Base-by-base conservation (phyloP, 1,140 invertebrate genomes). In the Drosophila melanica region DNA sequence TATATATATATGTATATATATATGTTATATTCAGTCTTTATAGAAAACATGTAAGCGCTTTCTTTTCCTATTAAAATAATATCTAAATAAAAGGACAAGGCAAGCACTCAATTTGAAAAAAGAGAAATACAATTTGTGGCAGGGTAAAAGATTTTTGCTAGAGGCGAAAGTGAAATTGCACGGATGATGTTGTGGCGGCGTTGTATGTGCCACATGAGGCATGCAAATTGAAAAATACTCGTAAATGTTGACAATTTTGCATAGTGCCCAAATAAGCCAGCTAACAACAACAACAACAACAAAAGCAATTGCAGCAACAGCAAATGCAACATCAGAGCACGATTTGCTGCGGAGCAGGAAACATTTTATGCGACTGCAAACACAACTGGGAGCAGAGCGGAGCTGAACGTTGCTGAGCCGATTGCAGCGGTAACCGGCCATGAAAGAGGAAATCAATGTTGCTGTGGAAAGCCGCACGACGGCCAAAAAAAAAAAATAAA, bases 391-490 rank as follows among this genome's bases (percentile, higher is more conserved):
- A 35, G 30, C n/a, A 55, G 18, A 37, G 58, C 14, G 48, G 27
- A 3, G 48, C 7, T 20, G 23, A 14, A 23, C 12, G 47, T 10
- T 20, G 51, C 51, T 53, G 51, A 37, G 51, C 30, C 18, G 16
- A 55, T 55, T 23, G 50, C 70, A 35, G 30, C 75, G 44, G 9
- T 59, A 81, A 81, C 82, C 80, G 80, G 80, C 80, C 80, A 82
- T 82, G 80, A 82, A 82, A 82, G 80, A 84, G 80, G 80, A 82
- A 82, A 82, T 82, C 80, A 82, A 82, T 82, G 80, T 84, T 82
- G 80, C 80, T 62, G 65, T 42, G 66, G 74, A 76, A 63, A 60
- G 64, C 64, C 33, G 48, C 54, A 45, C 60, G 42, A 77, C 75
- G 48, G 51, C 62, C 33, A 63, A 67, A 84, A 79, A 79, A 79